Base-by-base conservation (phyloP, 2,888 invertebrate species). In the Ommatoiulus sabulosus region DNA sequence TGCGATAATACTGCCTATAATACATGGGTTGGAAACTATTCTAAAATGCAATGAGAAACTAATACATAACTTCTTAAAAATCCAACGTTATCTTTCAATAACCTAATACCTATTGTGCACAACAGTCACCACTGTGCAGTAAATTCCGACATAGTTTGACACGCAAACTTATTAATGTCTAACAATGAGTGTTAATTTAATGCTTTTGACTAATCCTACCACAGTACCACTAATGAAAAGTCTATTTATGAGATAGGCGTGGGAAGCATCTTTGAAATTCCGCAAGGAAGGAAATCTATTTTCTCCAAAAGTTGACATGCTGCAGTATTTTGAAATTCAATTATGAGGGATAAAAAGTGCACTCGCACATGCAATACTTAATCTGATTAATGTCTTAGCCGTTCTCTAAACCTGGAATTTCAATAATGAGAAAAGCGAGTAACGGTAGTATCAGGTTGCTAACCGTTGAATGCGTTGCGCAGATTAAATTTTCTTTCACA, bases 341-440 rank as follows among this genome's bases (percentile, higher is more conserved):
- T 72, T 20, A 72, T 24, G 6, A 24, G 35, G 35, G 35, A 35
- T 35, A 20, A 72, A 24, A 24, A 10, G 20, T 72, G 72, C 72
- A 72, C 24, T 24, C 6, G 10, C 24, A 72, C 5, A 72, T 24
- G 72, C 20, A 72, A 72, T 72, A 72, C 10, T 24, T 72, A 72
- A 72, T 72, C 72, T 72, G 72, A 72, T 72, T 72, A 24, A 72
- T 72, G 72, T 72, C 72, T 72, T 72, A 20, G 72, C 72, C 24
- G 8, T 10, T 72, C 72, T 72, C 24, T 72, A 72, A 72, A 24
- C 24, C 24, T 0, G 24, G 24, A 72, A 72, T 72, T 72, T 72
- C 24, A 10, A 72, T 72, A 24, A 72, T 72, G 72, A 20, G 24
- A 72, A 72, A 72, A 10, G 72, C 72, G 72, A 24, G 24, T 24